Evolutionary conservation across 2,797 vertebrate species (phyloP).

Genomic region (Tragelaphus eurycerus): DNA sequence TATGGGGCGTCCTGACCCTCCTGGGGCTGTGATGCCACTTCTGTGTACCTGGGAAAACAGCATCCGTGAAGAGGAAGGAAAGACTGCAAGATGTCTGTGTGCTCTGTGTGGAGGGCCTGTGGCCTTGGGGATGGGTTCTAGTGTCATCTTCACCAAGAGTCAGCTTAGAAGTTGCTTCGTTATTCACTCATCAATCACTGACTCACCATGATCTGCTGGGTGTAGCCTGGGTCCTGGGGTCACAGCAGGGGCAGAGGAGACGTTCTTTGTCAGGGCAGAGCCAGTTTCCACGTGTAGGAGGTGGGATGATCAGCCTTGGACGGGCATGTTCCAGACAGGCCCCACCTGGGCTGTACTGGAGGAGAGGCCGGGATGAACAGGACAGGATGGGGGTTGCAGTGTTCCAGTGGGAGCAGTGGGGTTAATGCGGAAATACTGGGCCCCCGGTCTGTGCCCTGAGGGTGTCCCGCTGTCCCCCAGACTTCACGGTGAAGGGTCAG

Average conservation of each 20-base stretch:
- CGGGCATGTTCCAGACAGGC: background rate
- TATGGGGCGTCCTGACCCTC: background rate
- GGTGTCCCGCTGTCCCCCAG: rapidly evolving
- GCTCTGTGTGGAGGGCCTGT: background rate
- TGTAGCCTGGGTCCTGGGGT: background rate
- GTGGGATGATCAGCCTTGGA: background rate
- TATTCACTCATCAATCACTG: background rate
- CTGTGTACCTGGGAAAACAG: background rate
- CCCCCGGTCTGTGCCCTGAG: background rate
- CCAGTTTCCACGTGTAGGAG: background rate
- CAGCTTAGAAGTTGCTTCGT: background rate
- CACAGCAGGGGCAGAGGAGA: background rate
- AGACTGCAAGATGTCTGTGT: background rate
- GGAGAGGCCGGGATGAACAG: background rate
- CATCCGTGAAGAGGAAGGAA: background rate
- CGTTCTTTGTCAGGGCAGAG: background rate
- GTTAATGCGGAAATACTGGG: background rate
- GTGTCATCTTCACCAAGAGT: background rate
- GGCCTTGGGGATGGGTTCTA: background rate
- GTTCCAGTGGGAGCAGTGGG: background rate
- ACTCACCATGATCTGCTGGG: background rate
- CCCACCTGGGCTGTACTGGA: background rate
- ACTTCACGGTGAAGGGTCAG: background rate
- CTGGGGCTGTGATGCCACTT: background rate
- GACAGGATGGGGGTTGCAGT: background rate